phyloP scores from a whole-genome alignment of 2,113 vertebrate species.

The Chaetodon auriga region DNA sequence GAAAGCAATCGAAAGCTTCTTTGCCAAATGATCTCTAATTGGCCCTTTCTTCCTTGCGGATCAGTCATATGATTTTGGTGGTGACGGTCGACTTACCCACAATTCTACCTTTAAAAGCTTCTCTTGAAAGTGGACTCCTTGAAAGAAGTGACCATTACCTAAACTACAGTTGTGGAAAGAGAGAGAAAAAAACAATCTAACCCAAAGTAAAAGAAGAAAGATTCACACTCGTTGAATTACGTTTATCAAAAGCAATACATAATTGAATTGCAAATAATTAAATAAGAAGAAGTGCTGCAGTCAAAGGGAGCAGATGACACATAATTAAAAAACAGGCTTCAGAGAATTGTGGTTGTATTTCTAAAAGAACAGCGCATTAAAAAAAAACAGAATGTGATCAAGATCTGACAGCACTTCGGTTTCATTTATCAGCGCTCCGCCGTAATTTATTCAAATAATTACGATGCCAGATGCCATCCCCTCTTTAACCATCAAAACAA shows the following conservation, averaged over 20 bases:
- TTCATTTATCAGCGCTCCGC: constrained; percentile 61
- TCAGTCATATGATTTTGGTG: constrained; percentile 85
- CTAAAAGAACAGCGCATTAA: constrained; percentile 6
- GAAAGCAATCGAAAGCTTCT: constrained; percentile 93
- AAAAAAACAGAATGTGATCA: constrained; percentile 44
- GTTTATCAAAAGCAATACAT: constrained; percentile 77
- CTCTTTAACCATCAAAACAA: constrained; percentile 80
- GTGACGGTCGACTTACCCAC: constrained; percentile 84
- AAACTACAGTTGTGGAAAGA: constrained; percentile 79
- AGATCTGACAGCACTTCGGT: constrained; percentile 66
- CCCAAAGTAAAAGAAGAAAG: constrained; percentile 30
- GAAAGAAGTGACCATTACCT: constrained; percentile 86
- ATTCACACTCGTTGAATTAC: constrained; percentile 65
- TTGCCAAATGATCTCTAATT: constrained; percentile 98
- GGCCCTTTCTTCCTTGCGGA: constrained; percentile 92
- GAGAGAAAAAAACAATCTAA: constrained; percentile 35
- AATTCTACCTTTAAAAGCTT: constrained; percentile 88
- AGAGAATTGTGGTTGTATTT: constrained; percentile 30
- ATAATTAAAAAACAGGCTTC: constrained; percentile 43
- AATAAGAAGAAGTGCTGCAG: constrained; percentile 49
- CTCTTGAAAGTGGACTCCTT: constrained; percentile 76
- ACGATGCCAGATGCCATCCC: constrained; percentile 75
- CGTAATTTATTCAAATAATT: constrained; percentile 77
- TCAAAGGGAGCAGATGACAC: constrained; percentile 61
- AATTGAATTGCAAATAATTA: constrained; percentile 72